These are phyloP conservation scores for Hemicrepidius hirtus DNA, from an alignment of 2,888 invertebrate species.

Conservation along the genomic window DNA sequence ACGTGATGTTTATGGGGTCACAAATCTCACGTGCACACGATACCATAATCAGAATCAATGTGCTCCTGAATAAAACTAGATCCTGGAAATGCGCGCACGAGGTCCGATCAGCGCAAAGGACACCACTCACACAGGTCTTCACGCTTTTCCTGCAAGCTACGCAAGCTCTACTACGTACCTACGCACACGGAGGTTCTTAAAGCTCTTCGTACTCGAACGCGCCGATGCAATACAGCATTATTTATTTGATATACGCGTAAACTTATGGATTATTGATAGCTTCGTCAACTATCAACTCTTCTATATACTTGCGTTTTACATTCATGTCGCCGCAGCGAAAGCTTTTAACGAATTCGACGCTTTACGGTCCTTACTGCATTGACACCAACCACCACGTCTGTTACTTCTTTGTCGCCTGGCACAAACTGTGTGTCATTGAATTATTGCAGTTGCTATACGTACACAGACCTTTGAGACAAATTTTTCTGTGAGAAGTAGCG, in stretches of 20 bases:
- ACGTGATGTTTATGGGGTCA: constrained; percentile 30
- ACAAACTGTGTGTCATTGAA: no score
- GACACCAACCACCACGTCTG: no score
- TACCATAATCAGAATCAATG: constrained; percentile 36
- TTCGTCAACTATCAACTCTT: constrained; percentile 9
- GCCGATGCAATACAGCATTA: constrained; percentile 39
- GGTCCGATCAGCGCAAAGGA: constrained; percentile 29
- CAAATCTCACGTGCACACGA: constrained; percentile 35
- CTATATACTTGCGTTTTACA: not conserved
- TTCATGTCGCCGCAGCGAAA: not conserved
- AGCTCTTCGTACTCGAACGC: constrained; percentile 32
- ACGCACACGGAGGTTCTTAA: constrained; percentile 23
- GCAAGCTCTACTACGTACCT: constrained; percentile 37
- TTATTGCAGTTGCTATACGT: no score
- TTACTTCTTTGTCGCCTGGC: no score
- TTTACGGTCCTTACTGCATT: not conserved
- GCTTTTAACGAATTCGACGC: not conserved
- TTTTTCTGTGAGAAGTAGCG: no score
- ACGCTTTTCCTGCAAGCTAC: constrained; percentile 25
- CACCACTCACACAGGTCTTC: constrained; percentile 32
- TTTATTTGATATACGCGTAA: constrained; percentile 34
- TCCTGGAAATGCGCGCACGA: constrained; percentile 39
- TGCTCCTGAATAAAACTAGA: constrained; percentile 41
- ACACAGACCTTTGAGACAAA: no score
- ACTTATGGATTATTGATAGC: constrained; percentile 38